Evolutionary conservation across 2,888 invertebrate genomes (phyloP).

Genomic region (Dicyrtoma fusca): DNA sequence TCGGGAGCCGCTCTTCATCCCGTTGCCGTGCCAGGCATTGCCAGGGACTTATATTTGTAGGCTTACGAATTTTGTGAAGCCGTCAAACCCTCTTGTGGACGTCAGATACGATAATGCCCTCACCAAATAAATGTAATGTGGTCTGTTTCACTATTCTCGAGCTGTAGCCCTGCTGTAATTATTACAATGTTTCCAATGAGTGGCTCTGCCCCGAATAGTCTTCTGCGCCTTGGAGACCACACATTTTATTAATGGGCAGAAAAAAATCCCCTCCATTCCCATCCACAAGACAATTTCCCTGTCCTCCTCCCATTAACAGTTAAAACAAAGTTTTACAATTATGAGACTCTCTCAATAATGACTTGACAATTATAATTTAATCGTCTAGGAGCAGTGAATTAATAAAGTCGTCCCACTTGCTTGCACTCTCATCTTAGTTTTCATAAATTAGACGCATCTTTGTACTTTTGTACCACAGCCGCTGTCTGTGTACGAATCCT

Average conservation of each 20-base stretch:
- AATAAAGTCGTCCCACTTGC: too few relatives aligned
- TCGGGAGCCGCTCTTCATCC: neutral
- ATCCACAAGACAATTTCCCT: neutral
- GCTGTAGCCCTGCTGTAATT: neutral
- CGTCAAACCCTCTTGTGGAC: neutral
- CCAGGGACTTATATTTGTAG: neutral
- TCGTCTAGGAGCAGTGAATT: too few relatives aligned
- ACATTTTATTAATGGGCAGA: constrained; percentile 10
- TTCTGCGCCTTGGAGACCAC: neutral
- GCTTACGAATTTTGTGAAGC: neutral
- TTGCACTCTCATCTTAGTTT: too few relatives aligned
- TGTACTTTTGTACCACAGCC: too few relatives aligned
- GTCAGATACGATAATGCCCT: too few relatives aligned
- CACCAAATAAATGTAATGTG: too few relatives aligned
- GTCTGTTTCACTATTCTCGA: neutral
- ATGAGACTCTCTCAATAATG: too few relatives aligned
- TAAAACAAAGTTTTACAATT: too few relatives aligned
- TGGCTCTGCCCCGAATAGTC: too few relatives aligned
- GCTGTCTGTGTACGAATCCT: too few relatives aligned
- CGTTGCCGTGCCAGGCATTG: neutral
- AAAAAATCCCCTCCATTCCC: neutral
- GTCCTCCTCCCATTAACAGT: neutral
- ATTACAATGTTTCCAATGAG: neutral
- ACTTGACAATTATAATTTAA: too few relatives aligned
- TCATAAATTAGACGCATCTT: too few relatives aligned